Evolutionary conservation across 2,113 vertebrate species (phyloP).

Genomic region (Clupea harengus): DNA sequence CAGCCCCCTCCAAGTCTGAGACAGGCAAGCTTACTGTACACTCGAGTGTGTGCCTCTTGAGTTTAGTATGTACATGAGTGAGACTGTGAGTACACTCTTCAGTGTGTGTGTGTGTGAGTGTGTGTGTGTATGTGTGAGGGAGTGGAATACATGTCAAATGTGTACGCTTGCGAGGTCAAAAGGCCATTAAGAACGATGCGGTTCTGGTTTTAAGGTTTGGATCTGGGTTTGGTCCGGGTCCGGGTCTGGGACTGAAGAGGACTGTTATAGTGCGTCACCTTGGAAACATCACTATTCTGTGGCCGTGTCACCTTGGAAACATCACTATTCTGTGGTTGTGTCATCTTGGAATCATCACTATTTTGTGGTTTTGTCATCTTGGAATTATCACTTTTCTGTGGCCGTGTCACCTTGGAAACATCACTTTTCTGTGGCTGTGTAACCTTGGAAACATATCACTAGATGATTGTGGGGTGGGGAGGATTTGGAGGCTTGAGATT

Average conservation of each 20-base stretch:
- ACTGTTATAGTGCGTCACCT: not conserved
- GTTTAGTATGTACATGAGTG: not conserved
- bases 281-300: not conserved
- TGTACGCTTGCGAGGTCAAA: not conserved
- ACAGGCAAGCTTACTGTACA: slow-evolving; percentile 29
- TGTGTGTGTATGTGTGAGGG: not conserved
- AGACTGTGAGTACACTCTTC: slow-evolving; percentile 8
- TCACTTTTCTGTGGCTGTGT: not conserved
- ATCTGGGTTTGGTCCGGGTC: not conserved
- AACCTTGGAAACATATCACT: not conserved
- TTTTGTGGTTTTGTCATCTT: not conserved
- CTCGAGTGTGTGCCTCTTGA: not conserved
- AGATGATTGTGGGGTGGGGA: not conserved
- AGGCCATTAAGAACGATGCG: not conserved
- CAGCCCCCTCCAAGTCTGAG: slow-evolving; percentile 30
- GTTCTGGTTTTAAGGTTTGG: not conserved
- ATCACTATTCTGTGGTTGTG: not conserved
- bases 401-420: not conserved
- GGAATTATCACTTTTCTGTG: not conserved
- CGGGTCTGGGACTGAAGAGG: not conserved
- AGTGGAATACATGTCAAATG: not conserved
- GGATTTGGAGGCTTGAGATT: not conserved
- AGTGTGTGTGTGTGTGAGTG: slow-evolving; percentile 31
- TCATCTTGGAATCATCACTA: not conserved
- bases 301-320: not conserved